Conservation (phyloP, 2,888 invertebrate genomes). For the Lissocephala sabroskyi region DNA sequence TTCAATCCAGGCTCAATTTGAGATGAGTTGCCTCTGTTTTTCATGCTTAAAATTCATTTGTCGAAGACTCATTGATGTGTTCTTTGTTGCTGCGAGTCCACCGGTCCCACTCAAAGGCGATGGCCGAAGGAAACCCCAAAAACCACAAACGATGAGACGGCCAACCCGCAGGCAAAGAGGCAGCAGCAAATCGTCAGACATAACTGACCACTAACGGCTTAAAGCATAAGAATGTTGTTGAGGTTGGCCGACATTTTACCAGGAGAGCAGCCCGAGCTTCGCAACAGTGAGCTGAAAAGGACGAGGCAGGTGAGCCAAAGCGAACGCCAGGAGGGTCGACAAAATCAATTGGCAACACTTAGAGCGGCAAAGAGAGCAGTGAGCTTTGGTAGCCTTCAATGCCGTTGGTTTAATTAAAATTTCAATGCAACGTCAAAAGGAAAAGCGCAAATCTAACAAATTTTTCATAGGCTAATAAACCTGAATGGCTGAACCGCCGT, state of each 20-base stretch:
- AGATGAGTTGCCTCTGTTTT: too few relatives aligned
- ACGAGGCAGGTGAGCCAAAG: too few relatives aligned
- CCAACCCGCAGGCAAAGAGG: conserved; percentile 7
- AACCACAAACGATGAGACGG: conserved; percentile 24
- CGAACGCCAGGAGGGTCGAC: conserved; percentile 11
- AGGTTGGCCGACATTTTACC: conserved; percentile 26
- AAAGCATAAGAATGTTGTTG: conserved; percentile 41
- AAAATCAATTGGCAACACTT: conserved; percentile 24
- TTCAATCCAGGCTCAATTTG: too few relatives aligned
- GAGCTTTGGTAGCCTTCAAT: not conserved
- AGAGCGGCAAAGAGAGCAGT: not conserved
- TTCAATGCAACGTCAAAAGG: conserved; percentile 53
- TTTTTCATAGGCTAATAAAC: conserved; percentile 66
- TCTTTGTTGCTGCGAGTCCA: not conserved
- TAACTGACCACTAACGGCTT: conserved; percentile 9
- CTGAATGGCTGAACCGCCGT: conserved; percentile 35
- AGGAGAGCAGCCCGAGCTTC: not conserved
- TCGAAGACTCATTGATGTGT: not conserved
- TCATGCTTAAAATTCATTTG: too few relatives aligned
- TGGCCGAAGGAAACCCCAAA: conserved; percentile 23
- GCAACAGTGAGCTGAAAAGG: too few relatives aligned
- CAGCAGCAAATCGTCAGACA: not conserved
- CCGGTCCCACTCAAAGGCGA: conserved; percentile 3
- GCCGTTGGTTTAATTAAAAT: conserved; percentile 61
- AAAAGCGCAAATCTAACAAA: conserved; percentile 59